Percentiles rank a stretch among this genome's conserved stretches.
Conservation (phyloP, 1,140 invertebrate genomes). For the Tetragonula clypearis region DNA sequence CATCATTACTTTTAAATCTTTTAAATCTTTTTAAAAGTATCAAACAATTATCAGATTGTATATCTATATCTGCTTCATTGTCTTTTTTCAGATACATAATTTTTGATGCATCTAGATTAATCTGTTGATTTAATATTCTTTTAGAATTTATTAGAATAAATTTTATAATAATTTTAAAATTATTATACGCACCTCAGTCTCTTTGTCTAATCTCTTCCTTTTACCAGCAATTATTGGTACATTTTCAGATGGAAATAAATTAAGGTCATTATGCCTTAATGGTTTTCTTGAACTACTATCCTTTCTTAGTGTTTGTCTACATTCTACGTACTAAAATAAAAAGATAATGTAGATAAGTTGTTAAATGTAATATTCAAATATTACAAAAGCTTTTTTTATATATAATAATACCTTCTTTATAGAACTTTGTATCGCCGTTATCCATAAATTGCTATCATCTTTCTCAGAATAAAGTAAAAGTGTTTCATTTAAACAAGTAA, state of each 20-base stretch:
- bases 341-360: slow-evolving; percentile 4
- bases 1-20: slow-evolving; percentile 46
- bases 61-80: slow-evolving; percentile 58
- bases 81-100: slow-evolving; percentile 75
- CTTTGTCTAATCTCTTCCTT: slow-evolving; percentile 73
- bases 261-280: slow-evolving; percentile 82
- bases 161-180: slow-evolving; percentile 58
- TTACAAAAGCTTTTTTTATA: not conserved
- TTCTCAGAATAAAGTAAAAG: slow-evolving; percentile 83
- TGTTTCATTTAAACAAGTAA: slow-evolving; percentile 83
- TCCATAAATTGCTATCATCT: slow-evolving; percentile 83
- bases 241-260: slow-evolving; percentile 75
- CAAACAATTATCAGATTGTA: slow-evolving; percentile 58
- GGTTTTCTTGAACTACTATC: slow-evolving; percentile 84
- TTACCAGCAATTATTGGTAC: slow-evolving; percentile 65
- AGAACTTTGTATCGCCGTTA: slow-evolving; percentile 82
- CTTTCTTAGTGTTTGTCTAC: slow-evolving; percentile 84
- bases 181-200: slow-evolving; percentile 66
- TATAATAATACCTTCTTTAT: slow-evolving; percentile 81
- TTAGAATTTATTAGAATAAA: slow-evolving; percentile 61
- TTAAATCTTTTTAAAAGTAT: slow-evolving; percentile 59
- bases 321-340: slow-evolving; percentile 79
- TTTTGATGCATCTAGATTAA: slow-evolving; percentile 66
- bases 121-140: slow-evolving; percentile 47
- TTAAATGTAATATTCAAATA: slow-evolving; percentile 11